Evolutionary conservation across 2,888 invertebrate genomes (phyloP), one percentile per base, ranked within the genome.

Genomic region (Tinea semifulvella): DNA sequence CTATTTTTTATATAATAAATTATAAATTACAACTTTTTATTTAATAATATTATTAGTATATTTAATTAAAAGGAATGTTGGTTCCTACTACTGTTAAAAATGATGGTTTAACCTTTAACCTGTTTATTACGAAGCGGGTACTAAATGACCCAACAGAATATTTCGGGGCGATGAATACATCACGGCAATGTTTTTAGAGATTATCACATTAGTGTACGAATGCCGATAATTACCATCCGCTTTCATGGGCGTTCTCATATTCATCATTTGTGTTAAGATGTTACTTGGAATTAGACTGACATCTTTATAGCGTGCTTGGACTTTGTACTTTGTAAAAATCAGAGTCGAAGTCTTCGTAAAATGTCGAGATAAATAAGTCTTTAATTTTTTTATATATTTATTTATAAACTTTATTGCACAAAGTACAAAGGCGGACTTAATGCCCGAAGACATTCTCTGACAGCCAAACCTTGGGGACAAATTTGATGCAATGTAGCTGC

Each of bases 221-320:
- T 40, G 36, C 46, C 38, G 43, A 46, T 46, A 48, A 48, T 48
- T 48, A 48, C 45, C 47, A 52, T 60, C 56, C 59, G 58, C 64
- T 58, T 62, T 58, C 53, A 68, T 68, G 75, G 79, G 77, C 79
- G 77, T 75, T 66, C 67, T 58, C 69, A 58, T 63, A 74, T 72
- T 63, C 66, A 75, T 76, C 75, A 74, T 72, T 71, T 68, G 66
- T 70, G 73, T 72, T 74, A 73, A 77, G 76, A 79, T 67, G 74
- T 76, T 70, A 73, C 64, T 60, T 54, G 51, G 58, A 66, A 71
- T 68, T 61, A 66, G 60, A 61, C 56, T 58, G 42, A 25, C 58
- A 57, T 49, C 27, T 46, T 27, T 19, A n/a, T n/a, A n/a, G n/a
- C n/a, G n/a, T n/a, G n/a, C n/a, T n/a, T n/a, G n/a, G n/a, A n/a